Conservation (phyloP, 2,113 vertebrate genomes). For the Apus apus region DNA sequence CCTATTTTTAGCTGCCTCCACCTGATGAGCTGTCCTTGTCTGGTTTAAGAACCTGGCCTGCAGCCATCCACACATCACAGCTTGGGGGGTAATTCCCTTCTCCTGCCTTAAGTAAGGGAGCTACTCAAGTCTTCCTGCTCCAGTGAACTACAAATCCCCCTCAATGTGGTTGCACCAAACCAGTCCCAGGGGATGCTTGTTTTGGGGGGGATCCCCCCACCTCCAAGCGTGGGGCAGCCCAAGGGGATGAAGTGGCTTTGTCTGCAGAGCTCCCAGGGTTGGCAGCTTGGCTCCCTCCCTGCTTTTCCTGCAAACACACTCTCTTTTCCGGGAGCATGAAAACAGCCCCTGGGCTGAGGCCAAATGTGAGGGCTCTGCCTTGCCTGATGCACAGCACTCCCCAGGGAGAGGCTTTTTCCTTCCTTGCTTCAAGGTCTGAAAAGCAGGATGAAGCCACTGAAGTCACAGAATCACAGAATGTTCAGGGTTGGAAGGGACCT, state of each 20-base stretch:
- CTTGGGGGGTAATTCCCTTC: background rate
- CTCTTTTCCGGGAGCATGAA: background rate
- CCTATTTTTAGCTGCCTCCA: background rate
- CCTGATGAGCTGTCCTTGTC: background rate
- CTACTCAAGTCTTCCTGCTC: background rate
- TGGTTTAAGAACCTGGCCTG: background rate
- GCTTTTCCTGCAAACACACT: background rate
- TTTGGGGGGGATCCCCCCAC: background rate
- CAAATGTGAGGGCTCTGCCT: background rate
- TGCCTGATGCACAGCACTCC: background rate
- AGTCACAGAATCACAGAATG: no score
- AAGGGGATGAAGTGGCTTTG: background rate
- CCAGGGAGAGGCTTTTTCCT: background rate
- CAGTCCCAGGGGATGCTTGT: background rate
- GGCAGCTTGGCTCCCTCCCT: background rate
- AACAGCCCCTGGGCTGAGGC: background rate
- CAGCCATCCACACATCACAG: background rate
- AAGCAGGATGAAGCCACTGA: background rate
- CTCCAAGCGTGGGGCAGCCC: fast-evolving
- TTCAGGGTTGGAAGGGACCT: no score
- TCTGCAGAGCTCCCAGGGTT: background rate
- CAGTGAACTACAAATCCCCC: background rate
- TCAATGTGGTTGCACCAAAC: background rate
- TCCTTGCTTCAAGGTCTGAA: background rate
- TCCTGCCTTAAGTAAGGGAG: background rate